Evolutionary conservation across 2,888 invertebrate genomes (phyloP).

Genomic region (Chouioia cunea): DNA sequence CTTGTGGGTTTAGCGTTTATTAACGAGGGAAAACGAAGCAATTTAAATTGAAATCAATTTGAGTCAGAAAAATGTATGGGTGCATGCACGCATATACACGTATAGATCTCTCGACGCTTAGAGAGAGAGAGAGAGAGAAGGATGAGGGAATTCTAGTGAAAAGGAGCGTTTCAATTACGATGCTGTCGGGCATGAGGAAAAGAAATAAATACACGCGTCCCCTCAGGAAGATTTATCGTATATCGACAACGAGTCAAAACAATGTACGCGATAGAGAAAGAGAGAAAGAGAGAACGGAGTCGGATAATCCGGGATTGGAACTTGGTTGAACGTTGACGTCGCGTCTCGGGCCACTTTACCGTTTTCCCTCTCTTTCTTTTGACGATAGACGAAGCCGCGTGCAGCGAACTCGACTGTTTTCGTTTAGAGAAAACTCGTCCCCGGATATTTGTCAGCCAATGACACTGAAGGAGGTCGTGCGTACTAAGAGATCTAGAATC

Average conservation of each 20-base stretch:
- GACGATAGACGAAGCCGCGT: slow-evolving; percentile 4
- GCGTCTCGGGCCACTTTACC: slow-evolving; percentile 13
- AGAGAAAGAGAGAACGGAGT: slow-evolving; percentile 18
- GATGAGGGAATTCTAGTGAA: not conserved
- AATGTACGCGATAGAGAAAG: slow-evolving; percentile 9
- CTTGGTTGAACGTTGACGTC: slow-evolving; percentile 15
- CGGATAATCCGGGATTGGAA: slow-evolving; percentile 36
- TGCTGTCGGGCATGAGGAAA: slow-evolving; percentile 2
- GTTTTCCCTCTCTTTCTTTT: not conserved
- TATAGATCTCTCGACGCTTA: too few relatives aligned
- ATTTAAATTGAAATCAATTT: too few relatives aligned
- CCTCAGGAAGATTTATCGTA: slow-evolving; percentile 33
- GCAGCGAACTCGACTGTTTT: too few relatives aligned
- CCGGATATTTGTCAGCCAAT: too few relatives aligned
- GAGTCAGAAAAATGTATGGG: too few relatives aligned
- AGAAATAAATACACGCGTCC: slow-evolving; percentile 17
- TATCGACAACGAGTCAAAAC: slow-evolving; percentile 26
- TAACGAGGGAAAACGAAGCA: too few relatives aligned
- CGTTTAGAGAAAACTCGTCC: too few relatives aligned
- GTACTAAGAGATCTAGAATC: too few relatives aligned
- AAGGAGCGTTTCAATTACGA: slow-evolving; percentile 33
- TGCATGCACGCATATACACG: too few relatives aligned
- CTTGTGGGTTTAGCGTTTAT: too few relatives aligned
- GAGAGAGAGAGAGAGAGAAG: too few relatives aligned
- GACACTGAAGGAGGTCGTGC: too few relatives aligned